Evolutionary conservation across 2,888 invertebrate genomes (phyloP), one percentile per base, ranked within the genome.

Genomic region (Platycheirus albimanus): DNA sequence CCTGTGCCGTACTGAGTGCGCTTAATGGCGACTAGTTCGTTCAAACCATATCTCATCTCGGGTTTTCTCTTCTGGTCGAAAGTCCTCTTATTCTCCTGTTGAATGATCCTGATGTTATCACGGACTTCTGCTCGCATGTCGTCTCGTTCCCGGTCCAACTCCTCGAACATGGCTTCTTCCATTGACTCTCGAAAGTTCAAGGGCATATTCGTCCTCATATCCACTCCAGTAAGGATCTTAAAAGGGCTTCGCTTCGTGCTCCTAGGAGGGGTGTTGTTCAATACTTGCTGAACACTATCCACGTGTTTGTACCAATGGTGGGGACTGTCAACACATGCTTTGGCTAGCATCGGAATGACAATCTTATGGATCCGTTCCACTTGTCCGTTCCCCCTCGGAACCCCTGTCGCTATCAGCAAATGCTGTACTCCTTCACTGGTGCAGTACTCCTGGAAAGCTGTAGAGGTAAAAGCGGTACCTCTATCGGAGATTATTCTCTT

Each of bases 401-500:
- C 30, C 8, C 30, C 30, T 1, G 30, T 33, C 8, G 30, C 30
- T 33, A 33, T 33, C 30, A 33, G 1, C 8, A 33, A 33, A 8
- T 33, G 30, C 8, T 33, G 30, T 33, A 33, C 8, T 8, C 30
- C 30, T 33, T 33, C 6, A 33, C 30, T 33, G 1, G 30, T 33
- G 8, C 30, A 33, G 7, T 33, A 33, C 8, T 33, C 8, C 8
- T 33, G 30, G 8, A 33, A 33, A 6, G 30, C 30, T 6, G 8
- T 33, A 33, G 30, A 33, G 1, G 30, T 33, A 33, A 33, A 33
- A 1, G 30, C 30, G 5, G 30, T 7, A 33, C 30, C 90, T 38
- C 88, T 72, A 74, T 91, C 90, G 0, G 87, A 86, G 4, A 91
- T 87, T 11, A 90, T 85, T 5, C 87, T 38, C 13, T 71, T 79